These are phyloP conservation scores for Thymelicus sylvestris DNA, from an alignment of 2,888 invertebrate species.

Conservation along the genomic window DNA sequence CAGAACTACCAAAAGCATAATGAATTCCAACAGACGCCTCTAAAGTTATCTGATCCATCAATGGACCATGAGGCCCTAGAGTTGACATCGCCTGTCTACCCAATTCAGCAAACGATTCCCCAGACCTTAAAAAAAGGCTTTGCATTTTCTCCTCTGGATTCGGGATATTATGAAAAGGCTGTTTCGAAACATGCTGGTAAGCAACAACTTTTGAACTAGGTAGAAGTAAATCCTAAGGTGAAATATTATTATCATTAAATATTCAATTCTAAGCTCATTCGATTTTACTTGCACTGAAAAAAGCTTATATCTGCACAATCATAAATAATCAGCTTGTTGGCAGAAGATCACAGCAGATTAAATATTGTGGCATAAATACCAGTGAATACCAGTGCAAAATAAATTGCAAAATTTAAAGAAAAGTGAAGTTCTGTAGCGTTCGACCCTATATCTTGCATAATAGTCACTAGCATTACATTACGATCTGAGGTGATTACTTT, in stretches of 20 bases:
- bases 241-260: neutral
- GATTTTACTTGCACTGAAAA: neutral
- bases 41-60: neutral
- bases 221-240: too few species aligned
- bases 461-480: too few species aligned
- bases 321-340: neutral
- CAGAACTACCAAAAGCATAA: neutral
- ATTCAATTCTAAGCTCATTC: neutral
- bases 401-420: too few species aligned
- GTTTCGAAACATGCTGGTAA: neutral
- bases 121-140: neutral
- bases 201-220: neutral
- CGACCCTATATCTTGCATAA: too few species aligned
- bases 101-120: neutral
- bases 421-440: too few species aligned
- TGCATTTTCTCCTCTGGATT: conserved; percentile 5
- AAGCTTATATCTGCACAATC: neutral
- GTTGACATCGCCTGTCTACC: neutral
- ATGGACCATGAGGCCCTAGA: neutral
- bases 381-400: too few species aligned
- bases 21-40: conserved; percentile 3
- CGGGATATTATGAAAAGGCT: neutral
- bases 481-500: too few species aligned
- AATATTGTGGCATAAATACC: too few species aligned
- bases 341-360: too few species aligned